Conservation (phyloP, 2,888 invertebrate genomes). For the Stenodema calcarata region DNA sequence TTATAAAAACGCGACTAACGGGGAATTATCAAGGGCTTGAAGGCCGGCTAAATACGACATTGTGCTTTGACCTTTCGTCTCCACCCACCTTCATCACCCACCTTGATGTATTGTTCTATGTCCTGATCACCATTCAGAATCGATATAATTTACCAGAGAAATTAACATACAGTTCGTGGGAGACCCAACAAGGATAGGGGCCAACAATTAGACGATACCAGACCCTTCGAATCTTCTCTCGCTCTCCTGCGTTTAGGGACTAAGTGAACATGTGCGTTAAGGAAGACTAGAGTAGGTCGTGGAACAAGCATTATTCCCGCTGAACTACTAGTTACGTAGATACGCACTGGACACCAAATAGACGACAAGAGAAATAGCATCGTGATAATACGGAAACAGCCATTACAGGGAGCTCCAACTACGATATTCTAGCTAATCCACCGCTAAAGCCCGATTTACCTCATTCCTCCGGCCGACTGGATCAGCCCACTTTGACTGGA, state of each 20-base stretch:
- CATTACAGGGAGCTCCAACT: neutral
- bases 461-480: neutral
- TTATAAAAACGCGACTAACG: neutral
- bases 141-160: constrained; percentile 29
- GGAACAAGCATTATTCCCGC: no score
- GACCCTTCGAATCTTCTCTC: neutral
- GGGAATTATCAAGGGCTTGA: neutral
- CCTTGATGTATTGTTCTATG: constrained; percentile 22
- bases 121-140: constrained; percentile 36
- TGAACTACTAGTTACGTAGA: no score
- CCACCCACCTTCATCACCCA: constrained; percentile 43
- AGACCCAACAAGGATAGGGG: neutral
- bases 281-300: neutral
- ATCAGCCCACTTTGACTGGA: neutral
- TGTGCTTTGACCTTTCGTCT: constrained; percentile 31
- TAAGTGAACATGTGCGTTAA: neutral
- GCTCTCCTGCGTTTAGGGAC: neutral
- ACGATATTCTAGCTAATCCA: neutral
- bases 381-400: neutral
- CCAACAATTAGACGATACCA: neutral
- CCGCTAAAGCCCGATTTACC: neutral
- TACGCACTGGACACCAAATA: no score
- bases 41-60: constrained; percentile 26
- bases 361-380: neutral
- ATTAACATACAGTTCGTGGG: constrained; percentile 37